phyloP scores from a whole-genome alignment of 2,797 vertebrate species.

The Danio tinwini region DNA sequence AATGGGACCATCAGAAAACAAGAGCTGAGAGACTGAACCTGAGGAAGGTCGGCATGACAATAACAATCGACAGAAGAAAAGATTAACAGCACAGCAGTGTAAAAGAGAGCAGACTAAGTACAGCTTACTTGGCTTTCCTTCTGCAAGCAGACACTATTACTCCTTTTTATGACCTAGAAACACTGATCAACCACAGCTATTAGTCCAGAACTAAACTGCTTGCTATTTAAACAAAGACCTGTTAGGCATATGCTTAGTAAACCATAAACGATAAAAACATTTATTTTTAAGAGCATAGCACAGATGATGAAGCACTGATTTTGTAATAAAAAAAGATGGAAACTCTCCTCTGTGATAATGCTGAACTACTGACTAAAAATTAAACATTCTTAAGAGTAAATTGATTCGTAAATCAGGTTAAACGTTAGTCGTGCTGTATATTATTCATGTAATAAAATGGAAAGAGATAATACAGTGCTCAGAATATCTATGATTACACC shows the following conservation, averaged over 20 bases:
- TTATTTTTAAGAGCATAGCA: background rate
- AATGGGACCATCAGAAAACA: conserved; percentile 4
- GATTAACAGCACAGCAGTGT: background rate
- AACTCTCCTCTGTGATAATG: background rate
- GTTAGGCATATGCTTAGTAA: conserved; percentile 7
- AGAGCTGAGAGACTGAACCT: conserved; percentile 8
- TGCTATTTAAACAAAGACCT: background rate
- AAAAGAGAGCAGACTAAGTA: background rate
- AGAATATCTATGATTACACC: no score
- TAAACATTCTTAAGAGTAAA: no score
- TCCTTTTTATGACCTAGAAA: conserved; percentile 12
- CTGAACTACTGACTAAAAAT: background rate
- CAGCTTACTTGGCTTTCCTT: background rate
- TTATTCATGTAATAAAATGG: no score
- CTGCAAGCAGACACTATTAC: background rate
- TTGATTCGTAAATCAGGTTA: no score
- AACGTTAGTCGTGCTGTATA: no score
- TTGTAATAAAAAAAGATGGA: no score
- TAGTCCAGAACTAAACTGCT: background rate
- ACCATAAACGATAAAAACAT: no score
- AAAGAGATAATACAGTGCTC: no score
- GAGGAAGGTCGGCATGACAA: background rate
- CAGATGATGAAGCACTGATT: background rate
- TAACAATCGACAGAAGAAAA: background rate
- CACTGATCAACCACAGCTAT: background rate